These are phyloP conservation scores for Bimastos eiseni DNA, from an alignment of 2,888 invertebrate genomes.

Conservation along the genomic window DNA sequence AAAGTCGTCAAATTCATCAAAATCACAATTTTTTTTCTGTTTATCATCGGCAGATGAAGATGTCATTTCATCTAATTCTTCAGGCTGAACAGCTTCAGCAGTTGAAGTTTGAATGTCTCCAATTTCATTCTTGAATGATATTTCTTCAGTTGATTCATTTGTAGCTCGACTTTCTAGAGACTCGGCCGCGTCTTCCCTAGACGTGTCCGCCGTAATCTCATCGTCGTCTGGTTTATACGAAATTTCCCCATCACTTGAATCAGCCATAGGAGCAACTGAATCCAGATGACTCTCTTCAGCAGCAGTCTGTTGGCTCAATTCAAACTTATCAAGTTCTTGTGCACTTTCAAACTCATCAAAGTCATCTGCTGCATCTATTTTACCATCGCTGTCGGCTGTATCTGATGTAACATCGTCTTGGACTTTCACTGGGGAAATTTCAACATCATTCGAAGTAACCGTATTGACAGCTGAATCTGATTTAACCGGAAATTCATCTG, in stretches of 20 bases:
- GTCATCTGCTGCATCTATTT: background rate
- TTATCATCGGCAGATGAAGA: background rate
- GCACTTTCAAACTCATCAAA: background rate
- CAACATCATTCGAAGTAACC: background rate
- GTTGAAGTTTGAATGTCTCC: background rate
- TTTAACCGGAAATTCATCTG: background rate
- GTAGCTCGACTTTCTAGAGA: background rate
- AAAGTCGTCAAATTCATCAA: constrained; percentile 32
- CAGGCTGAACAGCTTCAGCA: background rate
- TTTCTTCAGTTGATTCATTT: background rate
- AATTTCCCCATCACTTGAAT: background rate
- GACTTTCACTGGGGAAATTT: background rate
- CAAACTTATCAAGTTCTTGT: background rate
- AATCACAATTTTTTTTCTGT: constrained; percentile 21
- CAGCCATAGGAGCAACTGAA: background rate
- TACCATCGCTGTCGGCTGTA: background rate
- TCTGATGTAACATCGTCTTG: background rate
- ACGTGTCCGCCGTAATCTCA: background rate
- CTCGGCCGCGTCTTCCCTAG: background rate
- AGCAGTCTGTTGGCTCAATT: background rate
- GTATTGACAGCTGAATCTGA: background rate
- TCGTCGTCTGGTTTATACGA: background rate
- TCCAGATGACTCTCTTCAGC: background rate
- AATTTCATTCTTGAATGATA: background rate
- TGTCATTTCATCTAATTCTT: background rate